Evolutionary conservation across 2,797 vertebrate species (phyloP).

Genomic region (Acanthurus lineatus): DNA sequence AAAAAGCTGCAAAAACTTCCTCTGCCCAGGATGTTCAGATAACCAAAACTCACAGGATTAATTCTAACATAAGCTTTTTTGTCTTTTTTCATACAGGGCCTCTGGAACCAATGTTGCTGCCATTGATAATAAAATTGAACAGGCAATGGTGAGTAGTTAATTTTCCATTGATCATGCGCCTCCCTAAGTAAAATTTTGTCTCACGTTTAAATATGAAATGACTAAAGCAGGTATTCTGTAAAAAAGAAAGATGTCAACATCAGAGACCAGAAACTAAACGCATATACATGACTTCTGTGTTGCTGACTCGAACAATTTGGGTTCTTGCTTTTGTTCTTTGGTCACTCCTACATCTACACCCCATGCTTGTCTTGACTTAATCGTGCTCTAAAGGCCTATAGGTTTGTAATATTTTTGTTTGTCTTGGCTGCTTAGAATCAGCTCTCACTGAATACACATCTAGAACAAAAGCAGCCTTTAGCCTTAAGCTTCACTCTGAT

Average conservation of each 20-base stretch:
- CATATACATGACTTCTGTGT: neutral
- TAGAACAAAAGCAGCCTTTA: constrained; percentile 4
- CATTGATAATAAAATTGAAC: constrained; percentile 99
- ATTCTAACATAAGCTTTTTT: constrained; percentile 21
- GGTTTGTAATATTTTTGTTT: neutral
- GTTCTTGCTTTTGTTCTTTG: neutral
- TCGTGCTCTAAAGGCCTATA: neutral
- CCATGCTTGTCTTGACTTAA: neutral
- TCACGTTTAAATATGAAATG: neutral
- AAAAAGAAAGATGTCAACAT: neutral
- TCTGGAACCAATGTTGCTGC: constrained; percentile 98
- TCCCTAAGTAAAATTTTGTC: neutral
- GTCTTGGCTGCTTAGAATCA: neutral
- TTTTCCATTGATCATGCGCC: neutral
- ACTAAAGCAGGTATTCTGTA: neutral
- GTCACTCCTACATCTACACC: neutral
- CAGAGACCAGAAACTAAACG: neutral
- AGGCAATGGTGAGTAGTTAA: constrained; percentile 96
- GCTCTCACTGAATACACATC: neutral
- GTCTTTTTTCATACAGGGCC: constrained; percentile 85
- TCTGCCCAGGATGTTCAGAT: neutral
- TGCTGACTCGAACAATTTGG: neutral
- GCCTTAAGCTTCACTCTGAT: constrained; percentile 4
- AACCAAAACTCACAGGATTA: neutral
- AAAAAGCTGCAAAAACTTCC: too few species aligned